Conservation (phyloP, 2,113 vertebrate genomes). For the Polypterus senegalus region DNA sequence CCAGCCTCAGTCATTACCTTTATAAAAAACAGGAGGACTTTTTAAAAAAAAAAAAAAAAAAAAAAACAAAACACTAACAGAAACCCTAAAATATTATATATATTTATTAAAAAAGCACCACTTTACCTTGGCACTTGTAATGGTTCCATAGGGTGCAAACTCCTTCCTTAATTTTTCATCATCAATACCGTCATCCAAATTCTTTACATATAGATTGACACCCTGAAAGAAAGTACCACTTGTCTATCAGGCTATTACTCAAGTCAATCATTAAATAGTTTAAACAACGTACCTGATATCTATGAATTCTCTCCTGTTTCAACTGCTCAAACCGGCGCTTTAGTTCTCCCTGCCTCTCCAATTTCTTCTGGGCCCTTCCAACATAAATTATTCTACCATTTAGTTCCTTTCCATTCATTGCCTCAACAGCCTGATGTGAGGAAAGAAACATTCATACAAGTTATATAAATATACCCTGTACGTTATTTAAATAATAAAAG, state of each 20-base stretch:
- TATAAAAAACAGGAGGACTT: slow-evolving; percentile 18
- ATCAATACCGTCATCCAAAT: slow-evolving; percentile 80
- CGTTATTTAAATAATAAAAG: no score
- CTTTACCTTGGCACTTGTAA: slow-evolving; percentile 90
- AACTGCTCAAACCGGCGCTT: slow-evolving; percentile 85
- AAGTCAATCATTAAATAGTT: no score
- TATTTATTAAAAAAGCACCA: not conserved
- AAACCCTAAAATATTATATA: no score
- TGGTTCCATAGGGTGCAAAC: slow-evolving; percentile 86
- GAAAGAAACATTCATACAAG: not conserved
- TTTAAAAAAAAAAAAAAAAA: not conserved
- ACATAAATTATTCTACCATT: slow-evolving; percentile 71
- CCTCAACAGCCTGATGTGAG: slow-evolving; percentile 64
- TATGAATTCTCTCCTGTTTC: slow-evolving; percentile 77
- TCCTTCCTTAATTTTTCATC: slow-evolving; percentile 81
- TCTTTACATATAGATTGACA: slow-evolving; percentile 93
- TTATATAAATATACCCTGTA: no score
- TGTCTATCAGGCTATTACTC: no score
- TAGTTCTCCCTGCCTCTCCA: slow-evolving; percentile 81
- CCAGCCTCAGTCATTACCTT: slow-evolving; percentile 91
- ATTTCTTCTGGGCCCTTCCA: slow-evolving; percentile 83
- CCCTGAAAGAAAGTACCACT: slow-evolving; percentile 49
- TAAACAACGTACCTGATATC: slow-evolving; percentile 68
- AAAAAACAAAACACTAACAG: no score
- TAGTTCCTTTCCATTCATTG: slow-evolving; percentile 86